Base-by-base conservation (phyloP, 2,888 invertebrate species). In the Mamestra brassicae region DNA sequence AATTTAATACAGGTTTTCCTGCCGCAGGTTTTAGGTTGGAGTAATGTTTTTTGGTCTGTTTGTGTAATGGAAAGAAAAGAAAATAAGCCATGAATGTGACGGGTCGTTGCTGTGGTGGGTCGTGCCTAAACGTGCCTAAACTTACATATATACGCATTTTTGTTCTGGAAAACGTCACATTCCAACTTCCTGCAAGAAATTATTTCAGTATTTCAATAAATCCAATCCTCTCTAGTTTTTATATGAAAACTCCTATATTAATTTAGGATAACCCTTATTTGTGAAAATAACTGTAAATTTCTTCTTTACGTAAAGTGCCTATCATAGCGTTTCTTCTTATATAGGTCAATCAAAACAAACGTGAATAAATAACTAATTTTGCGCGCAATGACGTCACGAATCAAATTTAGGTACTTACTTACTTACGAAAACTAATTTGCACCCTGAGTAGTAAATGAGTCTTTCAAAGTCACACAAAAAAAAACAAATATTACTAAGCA, bases 1-100 rank as follows among this genome's bases (percentile, higher is more conserved):
- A 87, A 87, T 75, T 75, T 69, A 77, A 85, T 85, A 87, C 83
- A 81, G 62, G 15, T 83, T 85, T 86, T 86, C 86, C 85, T 83
- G 77, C 38, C 38, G 68, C 76, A 67, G 52, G 63, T 73, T 84
- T 84, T 64, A n/a, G 45, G 13, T 34, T 15, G 45, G 26, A 63
- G 54, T 52, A 69, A 71, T 65, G 55, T 67, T 64, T 58, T 71
- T 26, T 17, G 15, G 34, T 42, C 36, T 11, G 2, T 65, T 45
- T 68, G 26, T 3, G 8, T 38, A 54, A 55, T 58, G 45, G 11
- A 47, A 34, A 68, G 45, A 54, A 52, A 64, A 65, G 10, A 54
- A 55, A 34, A 36, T 38, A 55, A 71, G 36, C 11, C 34, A 38
- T 63, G 11, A 17, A 36, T 15, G 2, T 64, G n/a, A 68, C 11